Percentiles rank a stretch among this genome's conserved stretches.
Evolutionary conservation across 2,888 invertebrate genomes (phyloP).

Genomic region (Nasonia oneida): DNA sequence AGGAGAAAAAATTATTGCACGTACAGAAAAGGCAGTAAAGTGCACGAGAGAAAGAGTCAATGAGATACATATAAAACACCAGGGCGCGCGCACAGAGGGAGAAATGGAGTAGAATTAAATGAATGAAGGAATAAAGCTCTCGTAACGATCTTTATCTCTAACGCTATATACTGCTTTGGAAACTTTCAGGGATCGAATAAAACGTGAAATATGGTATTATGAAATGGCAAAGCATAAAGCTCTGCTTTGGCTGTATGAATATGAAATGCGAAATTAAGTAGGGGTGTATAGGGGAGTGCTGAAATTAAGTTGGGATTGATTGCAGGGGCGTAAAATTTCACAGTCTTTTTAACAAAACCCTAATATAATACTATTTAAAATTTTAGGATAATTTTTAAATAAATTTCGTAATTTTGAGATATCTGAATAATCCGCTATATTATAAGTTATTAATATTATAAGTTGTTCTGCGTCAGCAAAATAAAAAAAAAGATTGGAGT

Average conservation of each 20-base stretch:
- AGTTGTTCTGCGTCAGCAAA: too few relatives aligned
- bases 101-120: conserved; percentile 42
- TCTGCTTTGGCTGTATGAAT: neutral
- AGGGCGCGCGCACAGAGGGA: neutral
- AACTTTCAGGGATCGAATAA: neutral
- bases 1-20: conserved; percentile 26
- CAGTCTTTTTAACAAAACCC: too few relatives aligned
- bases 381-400: too few relatives aligned
- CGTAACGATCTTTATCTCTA: conserved; percentile 33
- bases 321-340: too few relatives aligned
- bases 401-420: too few relatives aligned
- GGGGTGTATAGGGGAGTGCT: too few relatives aligned
- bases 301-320: too few relatives aligned
- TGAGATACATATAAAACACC: conserved; percentile 36
- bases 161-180: neutral
- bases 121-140: conserved; percentile 22
- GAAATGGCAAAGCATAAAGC: neutral
- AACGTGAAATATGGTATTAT: neutral
- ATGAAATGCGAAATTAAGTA: neutral
- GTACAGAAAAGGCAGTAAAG: conserved; percentile 10
- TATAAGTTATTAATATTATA: too few relatives aligned
- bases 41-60: conserved; percentile 31
- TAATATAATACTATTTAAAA: too few relatives aligned
- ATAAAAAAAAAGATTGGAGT: too few relatives aligned
- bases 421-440: too few relatives aligned